Percentiles rank a stretch among this genome's conserved stretches.
Conservation (phyloP, 1,140 invertebrate species). For the Chironomus tepperi region DNA sequence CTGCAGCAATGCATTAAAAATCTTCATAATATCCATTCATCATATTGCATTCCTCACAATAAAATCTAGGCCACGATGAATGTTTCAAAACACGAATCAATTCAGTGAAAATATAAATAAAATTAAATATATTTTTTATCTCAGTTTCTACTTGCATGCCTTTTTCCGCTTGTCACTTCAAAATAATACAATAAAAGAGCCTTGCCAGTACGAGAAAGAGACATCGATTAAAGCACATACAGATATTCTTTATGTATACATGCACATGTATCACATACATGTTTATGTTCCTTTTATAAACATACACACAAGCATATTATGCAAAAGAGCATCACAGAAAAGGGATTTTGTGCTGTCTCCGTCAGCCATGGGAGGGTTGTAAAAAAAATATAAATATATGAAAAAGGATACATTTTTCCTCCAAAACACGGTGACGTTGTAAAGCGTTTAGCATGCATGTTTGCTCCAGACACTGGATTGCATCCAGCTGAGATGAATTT, state of each 20-base stretch:
- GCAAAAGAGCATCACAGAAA: neutral
- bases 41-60: too few relatives aligned
- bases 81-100: too few relatives aligned
- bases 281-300: neutral
- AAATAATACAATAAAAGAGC: neutral
- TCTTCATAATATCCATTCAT: too few relatives aligned
- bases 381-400: neutral
- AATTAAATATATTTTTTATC: neutral
- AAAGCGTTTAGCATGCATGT: constrained; percentile 7
- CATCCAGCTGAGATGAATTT: neutral
- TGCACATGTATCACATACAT: neutral
- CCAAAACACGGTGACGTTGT: neutral
- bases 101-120: neutral
- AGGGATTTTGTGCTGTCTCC: neutral
- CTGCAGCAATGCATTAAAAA: too few relatives aligned
- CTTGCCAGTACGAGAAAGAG: too few relatives aligned
- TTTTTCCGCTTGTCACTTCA: neutral
- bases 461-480: neutral
- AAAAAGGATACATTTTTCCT: neutral
- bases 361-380: neutral
- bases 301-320: neutral
- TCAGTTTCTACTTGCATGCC: neutral
- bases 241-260: too few relatives aligned
- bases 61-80: too few relatives aligned
- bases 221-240: neutral